Evolutionary conservation across 2,888 invertebrate genomes (phyloP), one percentile per base, ranked within the genome.

Genomic region (Spodoptera exigua): DNA sequence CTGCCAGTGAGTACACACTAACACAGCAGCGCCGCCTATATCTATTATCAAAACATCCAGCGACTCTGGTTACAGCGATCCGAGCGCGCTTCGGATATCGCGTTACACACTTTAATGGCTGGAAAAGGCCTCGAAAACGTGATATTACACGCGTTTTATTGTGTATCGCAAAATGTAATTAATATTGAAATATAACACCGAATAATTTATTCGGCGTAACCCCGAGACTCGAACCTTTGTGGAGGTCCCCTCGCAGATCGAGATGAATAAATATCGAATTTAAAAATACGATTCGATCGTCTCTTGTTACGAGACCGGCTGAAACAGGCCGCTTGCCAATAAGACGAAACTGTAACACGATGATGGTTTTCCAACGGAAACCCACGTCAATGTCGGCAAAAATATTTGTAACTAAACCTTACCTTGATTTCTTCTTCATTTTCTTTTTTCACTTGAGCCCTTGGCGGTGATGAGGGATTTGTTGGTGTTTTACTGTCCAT

Each of bases 401-500:
- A 84, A 82, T 78, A 76, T 83, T 71, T 69, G 54, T 63, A 72
- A 77, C 49, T 54, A 70, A 78, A 73, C 66, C 82, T 85, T 92
- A 97, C 97, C 95, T 96, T 96, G 87, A 97, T 97, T 92, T 97
- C 97, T 92, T 97, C 96, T 90, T 96, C 96, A 79, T 95, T 93
- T 87, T 97, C 96, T 89, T 96, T 96, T 89, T 97, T 97, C 75
- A 96, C 94, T 81, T 89, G 90, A 43, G 89, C 81, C 65, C 89
- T 88, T 10, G 90, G 90, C 27, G 93, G 91, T 57, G 92, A 88
- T 5, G 89, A 79, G 36, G 89, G 81, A 53, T 89, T 85, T 18
- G 84, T 65, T 21, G 94, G 90, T 36, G 94, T 90, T 86, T 95
- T 95, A 72, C 90, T 92, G 79, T 93, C 95, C 95, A 95, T 95